phyloP scores from a whole-genome alignment of 2,797 vertebrate species.

The Paguma larvata region DNA sequence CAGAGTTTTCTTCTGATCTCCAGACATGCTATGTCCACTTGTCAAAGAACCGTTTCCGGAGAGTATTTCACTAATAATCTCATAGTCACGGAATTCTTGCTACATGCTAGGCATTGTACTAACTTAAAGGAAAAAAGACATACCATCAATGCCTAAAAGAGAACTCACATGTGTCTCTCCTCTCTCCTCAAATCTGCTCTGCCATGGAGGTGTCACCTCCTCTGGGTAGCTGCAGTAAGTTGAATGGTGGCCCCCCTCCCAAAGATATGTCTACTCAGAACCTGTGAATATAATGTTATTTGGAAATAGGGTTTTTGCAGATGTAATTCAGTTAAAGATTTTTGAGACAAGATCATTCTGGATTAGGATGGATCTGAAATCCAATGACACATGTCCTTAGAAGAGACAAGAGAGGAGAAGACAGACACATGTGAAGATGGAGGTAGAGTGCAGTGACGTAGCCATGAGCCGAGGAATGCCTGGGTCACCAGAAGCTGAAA shows the following conservation, averaged over 20 bases:
- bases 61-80: not conserved
- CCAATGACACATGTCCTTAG: not conserved
- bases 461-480: not conserved
- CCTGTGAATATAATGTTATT: not conserved
- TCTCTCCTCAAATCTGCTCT: not conserved
- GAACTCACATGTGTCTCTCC: not conserved
- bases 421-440: not conserved
- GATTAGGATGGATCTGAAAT: not conserved
- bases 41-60: not conserved
- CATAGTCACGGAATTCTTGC: not conserved
- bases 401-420: not conserved
- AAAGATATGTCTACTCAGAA: not conserved
- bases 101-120: not conserved
- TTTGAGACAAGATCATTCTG: not conserved
- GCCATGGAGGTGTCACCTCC: not conserved
- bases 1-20: not conserved
- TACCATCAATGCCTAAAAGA: not conserved
- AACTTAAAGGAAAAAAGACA: not conserved
- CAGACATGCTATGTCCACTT: not conserved
- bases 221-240: not conserved
- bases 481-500: not conserved
- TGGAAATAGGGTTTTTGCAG: not conserved
- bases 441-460: not conserved
- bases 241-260: not conserved
- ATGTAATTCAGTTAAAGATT: slow-evolving; percentile 5